These are phyloP conservation scores for Spodoptera exigua DNA, from an alignment of 2,888 invertebrate genomes.

Conservation along the genomic window DNA sequence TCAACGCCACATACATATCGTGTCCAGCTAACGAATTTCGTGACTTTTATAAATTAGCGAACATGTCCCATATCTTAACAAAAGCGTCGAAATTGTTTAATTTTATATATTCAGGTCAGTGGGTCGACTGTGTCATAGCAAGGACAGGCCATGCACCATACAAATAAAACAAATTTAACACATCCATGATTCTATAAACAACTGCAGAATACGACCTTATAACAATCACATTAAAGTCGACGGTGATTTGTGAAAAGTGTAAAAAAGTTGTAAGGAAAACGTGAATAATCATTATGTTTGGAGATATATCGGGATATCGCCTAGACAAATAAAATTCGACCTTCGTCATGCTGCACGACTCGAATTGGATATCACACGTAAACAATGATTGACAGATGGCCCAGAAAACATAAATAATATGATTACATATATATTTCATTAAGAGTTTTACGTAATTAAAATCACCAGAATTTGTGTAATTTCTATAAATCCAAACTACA, in stretches of 20 bases:
- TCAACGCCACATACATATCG: slow-evolving; percentile 11
- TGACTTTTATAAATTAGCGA: slow-evolving; percentile 45
- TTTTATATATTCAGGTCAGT: slow-evolving; percentile 55
- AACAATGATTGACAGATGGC: slow-evolving; percentile 39
- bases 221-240: slow-evolving; percentile 6
- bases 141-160: slow-evolving; percentile 55
- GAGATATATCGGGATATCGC: slow-evolving; percentile 40
- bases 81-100: slow-evolving; percentile 49
- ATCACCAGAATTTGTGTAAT: too few species aligned
- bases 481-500: too few species aligned
- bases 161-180: slow-evolving; percentile 42
- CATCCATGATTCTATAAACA: slow-evolving; percentile 6
- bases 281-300: slow-evolving; percentile 35
- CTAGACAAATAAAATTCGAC: slow-evolving; percentile 38
- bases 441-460: too few species aligned
- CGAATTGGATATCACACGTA: slow-evolving; percentile 24
- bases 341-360: slow-evolving; percentile 24
- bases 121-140: slow-evolving; percentile 55
- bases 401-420: slow-evolving; percentile 21
- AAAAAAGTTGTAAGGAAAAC: slow-evolving; percentile 20
- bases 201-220: slow-evolving; percentile 34
- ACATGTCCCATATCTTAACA: slow-evolving; percentile 51
- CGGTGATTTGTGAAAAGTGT: not conserved
- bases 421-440: too few species aligned
- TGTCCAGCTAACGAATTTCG: slow-evolving; percentile 20